Base-by-base conservation (phyloP, 2,797 vertebrate species). In the Takifugu ocellatus region DNA sequence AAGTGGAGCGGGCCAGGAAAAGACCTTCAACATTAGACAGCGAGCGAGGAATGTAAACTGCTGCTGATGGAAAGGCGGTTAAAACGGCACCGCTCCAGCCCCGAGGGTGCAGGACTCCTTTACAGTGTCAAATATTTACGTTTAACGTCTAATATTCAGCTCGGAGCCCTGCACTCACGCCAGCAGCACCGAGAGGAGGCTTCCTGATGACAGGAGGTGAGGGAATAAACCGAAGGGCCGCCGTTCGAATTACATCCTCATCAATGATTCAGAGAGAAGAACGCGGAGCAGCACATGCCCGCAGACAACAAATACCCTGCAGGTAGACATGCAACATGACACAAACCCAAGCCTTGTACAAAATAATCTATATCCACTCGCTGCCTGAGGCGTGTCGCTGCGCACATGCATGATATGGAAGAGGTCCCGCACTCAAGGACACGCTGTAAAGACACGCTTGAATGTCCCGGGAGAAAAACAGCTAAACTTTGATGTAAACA, bases 261-360 rank as follows among this genome's bases (percentile, higher is more conserved):
- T 92, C 69, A 91, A 92, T 90, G 79, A 91, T 92, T 90, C 88
- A 92, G 74, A 57, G 61, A 63, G 71, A 63, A 39, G 70, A 74
- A 52, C 63, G 58, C 56, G 56, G 65, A 50, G 56, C 1, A 24
- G 44, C 25, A 21, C 48, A 56, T 52, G 54, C 56, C 50, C 48
- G 51, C 56, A 61, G 59, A 81, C 72, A 70, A 77, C 77, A 62
- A 74, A 70, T 61, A 63, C 43, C 25, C 56, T 33, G 54, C 21
- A 49, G 63, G 57, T 54, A 56, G 61, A 75, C 25, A 26, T 56
- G 67, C 64, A 56, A 56, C 68, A 31, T 60, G 47, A 74, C 62
- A 56, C 61, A 63, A 33, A 56, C 25, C 7, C 33, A 46, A 15
- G 51, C 55, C 55, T 12, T 6, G 4, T 39, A 56, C 39, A 16